Percentiles rank a stretch among this genome's conserved stretches.
Conservation (phyloP, 2,797 vertebrate genomes). For the Sebastes cheni region DNA sequence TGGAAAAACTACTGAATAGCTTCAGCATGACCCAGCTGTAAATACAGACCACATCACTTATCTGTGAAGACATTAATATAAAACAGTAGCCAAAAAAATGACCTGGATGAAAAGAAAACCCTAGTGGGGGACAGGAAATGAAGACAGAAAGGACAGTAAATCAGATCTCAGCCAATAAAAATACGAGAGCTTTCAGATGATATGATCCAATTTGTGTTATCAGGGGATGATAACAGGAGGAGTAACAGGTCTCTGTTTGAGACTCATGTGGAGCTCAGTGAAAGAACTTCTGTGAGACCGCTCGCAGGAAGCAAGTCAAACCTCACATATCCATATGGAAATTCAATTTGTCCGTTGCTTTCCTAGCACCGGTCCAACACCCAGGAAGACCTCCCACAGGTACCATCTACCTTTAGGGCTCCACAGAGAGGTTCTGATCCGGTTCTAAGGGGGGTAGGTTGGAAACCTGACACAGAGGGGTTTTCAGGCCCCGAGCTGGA, state of each 20-base stretch:
- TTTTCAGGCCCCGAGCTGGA: conserved; percentile 40
- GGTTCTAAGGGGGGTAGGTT: conserved; percentile 7
- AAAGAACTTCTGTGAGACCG: conserved; percentile 26
- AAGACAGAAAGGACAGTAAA: not conserved
- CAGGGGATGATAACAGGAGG: conserved; percentile 7
- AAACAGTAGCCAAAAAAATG: conserved; percentile 33
- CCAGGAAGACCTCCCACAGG: conserved; percentile 67
- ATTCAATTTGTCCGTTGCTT: conserved; percentile 32
- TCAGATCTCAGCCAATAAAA: conserved; percentile 29
- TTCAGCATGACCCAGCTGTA: conserved; percentile 60
- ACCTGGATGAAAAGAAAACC: not conserved
- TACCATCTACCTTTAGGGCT: not conserved
- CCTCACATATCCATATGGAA: conserved; percentile 58
- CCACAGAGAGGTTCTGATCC: conserved; percentile 26
- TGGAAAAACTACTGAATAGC: conserved; percentile 59
- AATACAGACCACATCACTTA: conserved; percentile 37
- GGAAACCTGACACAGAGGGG: conserved; percentile 24
- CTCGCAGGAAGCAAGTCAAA: conserved; percentile 44
- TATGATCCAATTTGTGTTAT: conserved; percentile 15
- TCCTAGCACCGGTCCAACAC: conserved; percentile 21
- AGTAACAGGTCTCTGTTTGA: not conserved
- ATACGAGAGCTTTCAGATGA: conserved; percentile 1
- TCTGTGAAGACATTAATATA: conserved; percentile 44
- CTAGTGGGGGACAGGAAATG: conserved; percentile 9
- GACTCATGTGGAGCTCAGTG: not conserved